phyloP scores from a whole-genome alignment of 2,888 invertebrate species.

The Drosophila cognata region DNA sequence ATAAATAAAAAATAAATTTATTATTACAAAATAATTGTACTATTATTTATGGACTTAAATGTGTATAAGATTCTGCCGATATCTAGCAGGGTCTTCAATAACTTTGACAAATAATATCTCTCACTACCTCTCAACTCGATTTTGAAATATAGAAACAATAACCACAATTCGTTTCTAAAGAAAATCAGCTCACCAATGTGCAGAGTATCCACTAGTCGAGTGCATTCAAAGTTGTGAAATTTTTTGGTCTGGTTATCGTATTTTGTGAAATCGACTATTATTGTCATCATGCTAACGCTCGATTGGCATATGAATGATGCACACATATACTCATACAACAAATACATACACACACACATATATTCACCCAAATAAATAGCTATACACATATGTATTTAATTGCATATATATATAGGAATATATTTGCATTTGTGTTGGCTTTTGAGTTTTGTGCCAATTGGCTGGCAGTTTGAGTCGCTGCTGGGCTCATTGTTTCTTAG shows the following conservation, averaged over 20 bases:
- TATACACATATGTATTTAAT: conserved; percentile 6
- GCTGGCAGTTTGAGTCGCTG: conserved; percentile 40
- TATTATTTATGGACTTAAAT: neutral
- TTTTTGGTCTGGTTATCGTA: conserved; percentile 49
- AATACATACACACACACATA: neutral
- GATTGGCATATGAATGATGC: conserved; percentile 52
- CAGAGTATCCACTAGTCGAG: conserved; percentile 28
- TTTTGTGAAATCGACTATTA: conserved; percentile 80
- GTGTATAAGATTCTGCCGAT: neutral
- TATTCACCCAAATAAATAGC: conserved; percentile 1
- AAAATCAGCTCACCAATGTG: neutral
- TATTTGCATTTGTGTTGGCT: conserved; percentile 62
- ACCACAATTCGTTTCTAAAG: neutral
- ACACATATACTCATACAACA: conserved; percentile 10
- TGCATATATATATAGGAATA: conserved; percentile 8
- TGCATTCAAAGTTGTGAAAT: neutral
- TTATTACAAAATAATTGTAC: neutral
- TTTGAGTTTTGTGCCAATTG: conserved; percentile 64
- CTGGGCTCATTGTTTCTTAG: conserved; percentile 64
- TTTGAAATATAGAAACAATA: neutral
- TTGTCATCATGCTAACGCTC: conserved; percentile 79
- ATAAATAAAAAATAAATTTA: neutral
- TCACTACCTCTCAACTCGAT: neutral
- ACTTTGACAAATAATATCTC: neutral
- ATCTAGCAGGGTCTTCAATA: neutral